These are phyloP conservation scores for Connochaetes taurinus DNA, from an alignment of 2,113 vertebrate species.

Conservation along the genomic window DNA sequence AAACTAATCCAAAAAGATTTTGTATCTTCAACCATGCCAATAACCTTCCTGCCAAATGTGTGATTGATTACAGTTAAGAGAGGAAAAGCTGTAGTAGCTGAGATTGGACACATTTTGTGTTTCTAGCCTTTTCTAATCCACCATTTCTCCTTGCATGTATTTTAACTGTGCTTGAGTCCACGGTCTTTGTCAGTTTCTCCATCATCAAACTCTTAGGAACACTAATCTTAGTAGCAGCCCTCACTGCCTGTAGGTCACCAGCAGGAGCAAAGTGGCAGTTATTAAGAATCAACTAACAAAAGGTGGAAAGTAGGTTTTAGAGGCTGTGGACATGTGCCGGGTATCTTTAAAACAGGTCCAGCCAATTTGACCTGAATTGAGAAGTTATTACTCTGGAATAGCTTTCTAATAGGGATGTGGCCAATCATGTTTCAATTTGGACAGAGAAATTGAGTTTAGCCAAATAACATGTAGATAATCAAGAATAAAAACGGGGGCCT, in stretches of 20 bases:
- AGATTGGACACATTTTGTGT: not conserved
- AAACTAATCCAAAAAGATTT: not conserved
- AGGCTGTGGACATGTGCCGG: not conserved
- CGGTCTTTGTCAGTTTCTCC: not conserved
- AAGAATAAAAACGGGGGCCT: not conserved
- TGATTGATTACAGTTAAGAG: not conserved
- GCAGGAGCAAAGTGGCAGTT: not conserved
- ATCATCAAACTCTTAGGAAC: not conserved
- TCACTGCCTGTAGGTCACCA: not conserved
- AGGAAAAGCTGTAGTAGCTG: not conserved
- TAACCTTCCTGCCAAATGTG: not conserved
- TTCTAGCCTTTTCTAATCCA: not conserved
- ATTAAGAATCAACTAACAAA: not conserved
- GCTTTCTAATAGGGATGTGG: not conserved
- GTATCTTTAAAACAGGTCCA: not conserved
- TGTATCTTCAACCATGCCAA: not conserved
- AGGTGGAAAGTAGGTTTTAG: not conserved
- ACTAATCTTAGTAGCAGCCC: not conserved
- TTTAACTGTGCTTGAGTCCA: not conserved
- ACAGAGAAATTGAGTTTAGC: not conserved
- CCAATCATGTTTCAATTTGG: not conserved
- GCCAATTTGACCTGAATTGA: not conserved
- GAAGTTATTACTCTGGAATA: not conserved
- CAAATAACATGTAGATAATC: not conserved
- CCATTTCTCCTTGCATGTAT: not conserved